Base-by-base conservation (phyloP, 1,140 invertebrate genomes). In the Vollenhovia emeryi region DNA sequence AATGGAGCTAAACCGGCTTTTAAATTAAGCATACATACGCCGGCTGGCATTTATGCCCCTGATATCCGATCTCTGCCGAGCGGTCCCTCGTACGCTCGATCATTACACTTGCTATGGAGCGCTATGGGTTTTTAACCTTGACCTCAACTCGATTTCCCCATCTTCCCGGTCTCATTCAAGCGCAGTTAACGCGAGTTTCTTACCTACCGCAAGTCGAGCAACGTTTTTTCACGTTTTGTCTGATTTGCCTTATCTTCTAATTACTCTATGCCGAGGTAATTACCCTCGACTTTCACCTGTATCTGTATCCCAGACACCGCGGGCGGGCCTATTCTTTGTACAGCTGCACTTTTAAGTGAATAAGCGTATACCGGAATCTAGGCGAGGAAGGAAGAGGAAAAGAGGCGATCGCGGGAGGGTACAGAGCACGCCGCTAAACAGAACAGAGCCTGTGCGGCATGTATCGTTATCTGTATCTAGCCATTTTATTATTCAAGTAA, bases 401-500 rank as follows among this genome's bases (percentile, higher is more conserved):
- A 52, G n/a, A 3, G 50, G 15, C 55, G 24, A 6, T 21, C 15
- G 43, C 43, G 43, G 24, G 21, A 7, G 48, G 45, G 21, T 36
- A 24, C 3, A 50, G 13, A 33, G 15, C 15, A 52, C 2, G 18
- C 36, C 48, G 64, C 50, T 57, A 71, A 71, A 71, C 36, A 40
- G 24, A 80, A 71, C 24, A 6, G 64, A 40, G 6, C 15, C 48
- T 6, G 3, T 57, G 33, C 15, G 57, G 15, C 1, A 9, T 36
- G 36, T 57, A 71, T 43, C 52, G 52, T 57, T 73, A 73, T 82
- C 78, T 82, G 50, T 62, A 55, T 55, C 78, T 73, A 50, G 66
- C 36, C 21, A 33, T 82, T 82, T 82, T 57, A 71, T 82, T 73
- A 82, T 82, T 82, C 78, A 43, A 45, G 4, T 82, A 82, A 82